Conservation (phyloP, 1,140 invertebrate species). For the Aethina tumida region DNA sequence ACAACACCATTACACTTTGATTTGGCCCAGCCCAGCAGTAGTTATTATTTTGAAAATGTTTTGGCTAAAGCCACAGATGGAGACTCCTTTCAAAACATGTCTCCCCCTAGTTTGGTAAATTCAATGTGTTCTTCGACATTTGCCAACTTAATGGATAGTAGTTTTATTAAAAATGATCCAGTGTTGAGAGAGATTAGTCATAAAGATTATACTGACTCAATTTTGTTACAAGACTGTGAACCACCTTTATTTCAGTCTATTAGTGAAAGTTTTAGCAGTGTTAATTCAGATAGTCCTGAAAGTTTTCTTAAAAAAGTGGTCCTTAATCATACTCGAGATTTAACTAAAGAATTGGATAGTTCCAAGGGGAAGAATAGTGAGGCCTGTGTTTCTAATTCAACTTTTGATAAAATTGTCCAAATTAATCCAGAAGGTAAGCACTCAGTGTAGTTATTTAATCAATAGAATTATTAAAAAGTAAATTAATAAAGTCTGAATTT, state of each 20-base stretch:
- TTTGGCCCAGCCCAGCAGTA: constrained; percentile 26
- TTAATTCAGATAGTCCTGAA: constrained; percentile 29
- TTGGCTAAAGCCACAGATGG: constrained; percentile 16
- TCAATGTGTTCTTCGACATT: constrained; percentile 36
- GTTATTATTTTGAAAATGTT: constrained; percentile 31
- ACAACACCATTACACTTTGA: constrained; percentile 29
- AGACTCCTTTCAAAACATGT: constrained; percentile 34
- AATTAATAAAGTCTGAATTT: too few relatives aligned
- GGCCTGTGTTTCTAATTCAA: too few relatives aligned
- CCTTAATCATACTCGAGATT: constrained; percentile 13
- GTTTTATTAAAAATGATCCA: constrained; percentile 34
- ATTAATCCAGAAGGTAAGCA: too few relatives aligned
- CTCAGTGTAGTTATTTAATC: too few relatives aligned
- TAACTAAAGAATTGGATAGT: constrained; percentile 5
- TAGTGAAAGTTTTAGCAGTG: constrained; percentile 31
- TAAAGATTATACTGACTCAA: constrained; percentile 28
- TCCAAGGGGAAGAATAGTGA: too few relatives aligned
- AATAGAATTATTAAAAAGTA: too few relatives aligned
- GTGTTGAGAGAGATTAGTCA: constrained; percentile 32
- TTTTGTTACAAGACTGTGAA: constrained; percentile 28
- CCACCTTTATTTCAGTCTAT: constrained; percentile 30
- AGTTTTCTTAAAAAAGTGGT: constrained; percentile 26
- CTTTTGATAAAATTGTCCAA: too few relatives aligned
- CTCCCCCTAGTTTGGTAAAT: constrained; percentile 33
- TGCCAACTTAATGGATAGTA: constrained; percentile 34